Conservation (phyloP, 1,140 invertebrate species). For the Drosophila aff. region DNA sequence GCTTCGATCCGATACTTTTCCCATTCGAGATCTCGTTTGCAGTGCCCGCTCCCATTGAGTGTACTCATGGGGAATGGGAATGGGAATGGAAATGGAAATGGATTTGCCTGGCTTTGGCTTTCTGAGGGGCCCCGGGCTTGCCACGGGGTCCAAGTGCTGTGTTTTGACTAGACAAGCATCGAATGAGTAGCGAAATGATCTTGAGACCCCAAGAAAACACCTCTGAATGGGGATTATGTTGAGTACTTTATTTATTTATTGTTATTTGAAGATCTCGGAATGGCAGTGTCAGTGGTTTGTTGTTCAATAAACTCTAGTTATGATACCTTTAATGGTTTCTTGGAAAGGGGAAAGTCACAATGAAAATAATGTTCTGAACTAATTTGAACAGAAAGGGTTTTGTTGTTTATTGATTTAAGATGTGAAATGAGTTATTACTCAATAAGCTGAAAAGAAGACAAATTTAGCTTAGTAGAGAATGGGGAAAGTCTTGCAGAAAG, state of each 20-base stretch:
- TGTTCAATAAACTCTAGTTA: conserved; percentile 9
- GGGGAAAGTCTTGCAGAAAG: background rate
- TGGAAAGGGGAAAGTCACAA: conserved; percentile 11
- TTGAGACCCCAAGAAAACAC: conserved; percentile 35
- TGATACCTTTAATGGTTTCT: background rate
- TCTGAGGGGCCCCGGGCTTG: conserved; percentile 24
- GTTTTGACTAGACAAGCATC: conserved; percentile 30
- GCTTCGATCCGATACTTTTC: conserved; percentile 37
- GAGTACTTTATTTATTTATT: conserved; percentile 28
- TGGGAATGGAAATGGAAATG: conserved; percentile 17
- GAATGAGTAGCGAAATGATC: conserved; percentile 48
- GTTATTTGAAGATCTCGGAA: conserved; percentile 17
- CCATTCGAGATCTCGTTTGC: conserved; percentile 39
- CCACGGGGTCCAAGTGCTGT: conserved; percentile 25
- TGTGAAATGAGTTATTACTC: conserved; percentile 1
- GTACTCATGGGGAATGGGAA: conserved; percentile 18
- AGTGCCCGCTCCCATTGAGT: conserved; percentile 37
- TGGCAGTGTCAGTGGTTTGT: conserved; percentile 13
- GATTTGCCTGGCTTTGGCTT: conserved; percentile 10
- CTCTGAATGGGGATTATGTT: conserved; percentile 40
- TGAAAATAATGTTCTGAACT: conserved; percentile 6
- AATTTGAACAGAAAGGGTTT: background rate
- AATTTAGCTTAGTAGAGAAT: background rate
- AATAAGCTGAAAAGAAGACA: conserved; percentile 2
- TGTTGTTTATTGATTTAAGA: conserved; percentile 5